phyloP scores from a whole-genome alignment of 1,140 invertebrate genomes.

The Apolygus lucorum region DNA sequence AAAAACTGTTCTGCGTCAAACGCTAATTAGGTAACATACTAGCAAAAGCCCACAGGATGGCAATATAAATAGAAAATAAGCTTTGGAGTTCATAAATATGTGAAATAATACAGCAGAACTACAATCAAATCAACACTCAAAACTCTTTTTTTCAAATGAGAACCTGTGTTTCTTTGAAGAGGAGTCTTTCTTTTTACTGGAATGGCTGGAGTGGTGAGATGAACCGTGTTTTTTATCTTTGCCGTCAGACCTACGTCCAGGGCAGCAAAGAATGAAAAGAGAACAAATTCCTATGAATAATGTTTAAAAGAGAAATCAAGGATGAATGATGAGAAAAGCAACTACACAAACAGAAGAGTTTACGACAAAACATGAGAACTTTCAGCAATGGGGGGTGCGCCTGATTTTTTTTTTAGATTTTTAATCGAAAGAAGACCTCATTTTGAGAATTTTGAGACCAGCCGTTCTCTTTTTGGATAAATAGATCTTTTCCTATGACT shows the following conservation, averaged over 20 bases:
- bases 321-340: background rate
- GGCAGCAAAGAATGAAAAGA: background rate
- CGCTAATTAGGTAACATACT: background rate
- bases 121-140: background rate
- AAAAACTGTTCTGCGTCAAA: too few relatives aligned
- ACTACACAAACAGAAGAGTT: background rate
- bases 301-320: background rate
- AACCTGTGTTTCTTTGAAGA: conserved; percentile 15
- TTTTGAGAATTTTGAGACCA: too few relatives aligned
- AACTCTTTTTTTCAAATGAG: conserved; percentile 8
- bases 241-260: conserved; percentile 7
- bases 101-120: background rate
- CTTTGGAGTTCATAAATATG: background rate
- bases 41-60: background rate
- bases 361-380: background rate
- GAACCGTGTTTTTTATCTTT: conserved; percentile 7
- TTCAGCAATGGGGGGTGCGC: background rate
- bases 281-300: background rate
- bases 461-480: too few relatives aligned
- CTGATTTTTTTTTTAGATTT: background rate
- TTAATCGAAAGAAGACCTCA: background rate
- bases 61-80: background rate
- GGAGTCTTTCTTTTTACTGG: conserved; percentile 11
- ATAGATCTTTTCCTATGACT: too few relatives aligned
- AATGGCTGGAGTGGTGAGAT: conserved; percentile 1